Evolutionary conservation across 2,797 vertebrate genomes (phyloP).

Genomic region (Linurgus olivaceus): DNA sequence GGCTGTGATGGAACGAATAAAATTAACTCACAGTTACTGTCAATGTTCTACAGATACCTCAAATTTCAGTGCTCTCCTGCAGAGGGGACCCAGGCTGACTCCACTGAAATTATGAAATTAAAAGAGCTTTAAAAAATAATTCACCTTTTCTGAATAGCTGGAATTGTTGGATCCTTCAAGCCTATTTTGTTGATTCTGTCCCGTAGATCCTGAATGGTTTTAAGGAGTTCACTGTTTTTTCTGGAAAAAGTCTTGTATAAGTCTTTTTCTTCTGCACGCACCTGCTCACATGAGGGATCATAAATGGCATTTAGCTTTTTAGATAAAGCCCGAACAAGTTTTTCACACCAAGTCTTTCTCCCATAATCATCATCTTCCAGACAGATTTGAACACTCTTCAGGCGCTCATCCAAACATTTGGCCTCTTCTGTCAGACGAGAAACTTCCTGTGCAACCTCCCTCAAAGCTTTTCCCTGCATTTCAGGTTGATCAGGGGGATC

Average conservation of each 20-base stretch:
- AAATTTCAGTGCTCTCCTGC: not conserved
- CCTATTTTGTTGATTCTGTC: constrained; percentile 77
- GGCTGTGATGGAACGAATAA: not conserved
- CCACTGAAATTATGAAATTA: not conserved
- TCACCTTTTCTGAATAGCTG: constrained; percentile 92
- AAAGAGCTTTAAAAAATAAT: not conserved
- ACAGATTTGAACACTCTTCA: constrained; percentile 78
- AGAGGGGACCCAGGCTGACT: not conserved
- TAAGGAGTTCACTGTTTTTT: constrained; percentile 78
- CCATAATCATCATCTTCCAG: constrained; percentile 74
- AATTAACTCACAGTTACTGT: not conserved
- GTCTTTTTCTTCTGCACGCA: constrained; percentile 68
- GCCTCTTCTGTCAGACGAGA: constrained; percentile 82
- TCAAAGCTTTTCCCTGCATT: constrained; percentile 64
- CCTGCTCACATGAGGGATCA: not conserved
- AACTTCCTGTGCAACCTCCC: constrained; percentile 72
- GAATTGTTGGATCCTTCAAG: constrained; percentile 89
- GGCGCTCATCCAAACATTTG: constrained; percentile 79
- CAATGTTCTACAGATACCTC: not conserved
- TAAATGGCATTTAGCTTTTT: not conserved
- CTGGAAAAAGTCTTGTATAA: constrained; percentile 68
- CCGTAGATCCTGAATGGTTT: constrained; percentile 81
- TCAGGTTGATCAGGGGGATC: constrained; percentile 40
- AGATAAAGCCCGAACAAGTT: constrained; percentile 53
- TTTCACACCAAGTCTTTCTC: constrained; percentile 56